Evolutionary conservation across 2,888 invertebrate genomes (phyloP).

Genomic region (Camptogramma bilineatum): DNA sequence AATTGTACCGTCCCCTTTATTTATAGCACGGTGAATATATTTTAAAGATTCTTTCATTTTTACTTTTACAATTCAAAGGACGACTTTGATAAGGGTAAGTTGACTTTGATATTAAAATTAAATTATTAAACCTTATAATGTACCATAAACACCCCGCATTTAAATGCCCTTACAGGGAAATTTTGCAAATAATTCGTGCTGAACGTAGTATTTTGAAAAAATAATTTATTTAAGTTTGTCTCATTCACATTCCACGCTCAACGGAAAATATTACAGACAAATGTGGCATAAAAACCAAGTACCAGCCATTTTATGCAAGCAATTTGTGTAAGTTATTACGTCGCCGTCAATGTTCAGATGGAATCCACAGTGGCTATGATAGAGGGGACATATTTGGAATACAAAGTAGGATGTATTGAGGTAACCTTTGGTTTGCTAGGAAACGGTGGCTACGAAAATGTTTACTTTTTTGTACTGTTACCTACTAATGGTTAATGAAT

Average conservation of each 20-base stretch:
- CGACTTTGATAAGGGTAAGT: slow-evolving; percentile 32
- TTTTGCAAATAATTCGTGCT: not conserved
- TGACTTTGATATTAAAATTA: slow-evolving; percentile 20
- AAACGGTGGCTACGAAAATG: not conserved
- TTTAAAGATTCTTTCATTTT: slow-evolving; percentile 24
- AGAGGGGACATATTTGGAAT: slow-evolving; percentile 59
- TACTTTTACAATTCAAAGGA: slow-evolving; percentile 21
- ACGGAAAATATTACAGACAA: slow-evolving; percentile 25
- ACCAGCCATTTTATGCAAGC: slow-evolving; percentile 24
- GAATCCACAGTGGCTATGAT: slow-evolving; percentile 29
- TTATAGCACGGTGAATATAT: slow-evolving; percentile 39
- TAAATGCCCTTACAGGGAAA: not conserved
- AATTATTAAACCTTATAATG: slow-evolving; percentile 8
- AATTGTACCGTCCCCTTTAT: slow-evolving; percentile 58
- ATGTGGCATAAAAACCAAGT: slow-evolving; percentile 18
- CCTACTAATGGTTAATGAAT: too few relatives aligned
- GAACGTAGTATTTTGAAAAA: not conserved
- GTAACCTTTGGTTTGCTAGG: not conserved
- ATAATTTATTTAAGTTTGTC: not conserved
- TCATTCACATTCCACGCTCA: slow-evolving; percentile 16
- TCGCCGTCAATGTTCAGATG: slow-evolving; percentile 44
- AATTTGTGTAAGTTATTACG: slow-evolving; percentile 45
- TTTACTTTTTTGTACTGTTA: too few relatives aligned
- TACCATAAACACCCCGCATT: not conserved
- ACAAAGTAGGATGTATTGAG: slow-evolving; percentile 55